These are phyloP conservation scores for Cololabis saira DNA, from an alignment of 2,113 vertebrate species.

Conservation along the genomic window DNA sequence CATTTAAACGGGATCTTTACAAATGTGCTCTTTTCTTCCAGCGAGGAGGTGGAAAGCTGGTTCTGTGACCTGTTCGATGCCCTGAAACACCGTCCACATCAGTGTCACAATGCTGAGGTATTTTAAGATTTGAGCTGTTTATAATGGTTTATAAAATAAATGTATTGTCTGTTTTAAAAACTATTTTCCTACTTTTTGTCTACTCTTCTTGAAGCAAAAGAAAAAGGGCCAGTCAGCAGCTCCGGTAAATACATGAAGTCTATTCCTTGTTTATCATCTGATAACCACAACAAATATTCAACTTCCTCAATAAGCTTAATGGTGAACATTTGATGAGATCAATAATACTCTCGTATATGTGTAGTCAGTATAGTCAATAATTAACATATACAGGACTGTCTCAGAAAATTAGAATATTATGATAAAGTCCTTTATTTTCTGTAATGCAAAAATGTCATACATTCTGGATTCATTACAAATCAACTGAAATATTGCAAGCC, in stretches of 20 bases:
- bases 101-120: constrained; percentile 36
- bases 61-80: constrained; percentile 59
- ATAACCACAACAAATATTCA: not conserved
- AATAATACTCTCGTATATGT: no score
- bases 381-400: no score
- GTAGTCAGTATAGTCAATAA: no score
- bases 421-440: no score
- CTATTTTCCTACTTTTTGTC: not conserved
- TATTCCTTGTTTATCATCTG: not conserved
- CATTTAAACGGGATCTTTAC: constrained; percentile 6
- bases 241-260: constrained; percentile 47
- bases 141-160: not conserved
- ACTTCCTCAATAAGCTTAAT: no score
- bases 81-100: constrained; percentile 50
- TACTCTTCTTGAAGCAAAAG: constrained; percentile 11
- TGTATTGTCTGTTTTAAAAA: not conserved
- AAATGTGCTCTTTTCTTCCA: constrained; percentile 37
- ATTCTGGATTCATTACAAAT: no score
- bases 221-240: not conserved
- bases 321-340: no score
- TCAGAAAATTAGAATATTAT: no score
- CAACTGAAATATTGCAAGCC: no score
- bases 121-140: not conserved
- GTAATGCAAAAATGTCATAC: no score
- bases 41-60: constrained; percentile 69